Evolutionary conservation across 2,888 invertebrate genomes (phyloP), one percentile per base, ranked within the genome.

Genomic region (Stenurella melanura): DNA sequence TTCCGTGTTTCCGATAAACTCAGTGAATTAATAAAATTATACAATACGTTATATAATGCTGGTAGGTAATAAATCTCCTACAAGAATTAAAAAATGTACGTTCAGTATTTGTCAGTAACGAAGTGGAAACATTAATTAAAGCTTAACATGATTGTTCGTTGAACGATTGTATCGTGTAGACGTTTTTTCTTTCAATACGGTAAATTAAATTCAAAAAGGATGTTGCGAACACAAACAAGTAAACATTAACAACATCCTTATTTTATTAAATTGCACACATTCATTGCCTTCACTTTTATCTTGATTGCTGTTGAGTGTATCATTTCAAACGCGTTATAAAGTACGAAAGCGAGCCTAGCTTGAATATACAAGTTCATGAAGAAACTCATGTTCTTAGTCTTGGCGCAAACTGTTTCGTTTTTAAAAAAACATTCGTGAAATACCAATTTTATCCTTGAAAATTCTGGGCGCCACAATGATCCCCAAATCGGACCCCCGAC

Each of bases 181-280:
- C 42, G 42, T 42, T 42, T 42, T 42, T 42, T 42, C 11, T 7
- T 42, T 15, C 42, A 42, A 42, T 42, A 42, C 42, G 42, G 42
- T 42, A 42, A 42, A 42, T 42, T 42, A 42, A 42, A 12, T 42
- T 42, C 42, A 12, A 42, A 42, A 42, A 42, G 42, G 12, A 12
- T 42, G 42, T 42, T 42, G 42, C 11, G 42, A 42, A 42, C 42
- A 42, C 42, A 42, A 42, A 42, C 42, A 15, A 42, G 42, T 42
- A 42, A 15, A 42, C 15, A 42, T 42, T 42, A 42, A 42, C 42
- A 42, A 42, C 42, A 42, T 42, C 42, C 42, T 42, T 42, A 42
- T 42, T 42, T 42, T 42, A 42, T 42, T 42, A 42, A 42, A 42
- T 42, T 42, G 42, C 42, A 42, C 42, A 42, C 42, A 42, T 42